These are phyloP conservation scores for Drosophila cracens DNA, from an alignment of 2,888 invertebrate species.

Conservation along the genomic window DNA sequence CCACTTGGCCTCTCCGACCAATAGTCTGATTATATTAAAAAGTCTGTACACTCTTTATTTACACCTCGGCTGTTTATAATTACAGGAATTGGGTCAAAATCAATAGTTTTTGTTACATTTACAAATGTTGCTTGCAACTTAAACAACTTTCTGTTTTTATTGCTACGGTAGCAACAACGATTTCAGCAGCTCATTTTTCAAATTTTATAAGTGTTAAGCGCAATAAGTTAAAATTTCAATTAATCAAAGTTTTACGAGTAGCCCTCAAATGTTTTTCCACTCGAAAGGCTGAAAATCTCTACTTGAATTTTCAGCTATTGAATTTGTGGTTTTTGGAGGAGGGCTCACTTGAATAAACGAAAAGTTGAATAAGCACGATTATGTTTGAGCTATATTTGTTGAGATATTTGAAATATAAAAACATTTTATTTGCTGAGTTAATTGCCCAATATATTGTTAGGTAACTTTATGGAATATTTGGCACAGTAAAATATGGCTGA, in stretches of 20 bases:
- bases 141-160: conserved; percentile 3
- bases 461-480: neutral
- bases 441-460: neutral
- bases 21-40: neutral
- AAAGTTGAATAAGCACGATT: fast-evolving
- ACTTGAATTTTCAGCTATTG: neutral
- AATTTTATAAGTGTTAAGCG: neutral
- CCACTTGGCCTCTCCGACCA: neutral
- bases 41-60: conserved; percentile 9
- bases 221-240: neutral
- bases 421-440: neutral
- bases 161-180: conserved; percentile 24
- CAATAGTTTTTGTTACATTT: conserved; percentile 33
- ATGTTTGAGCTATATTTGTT: neutral
- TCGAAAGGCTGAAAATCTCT: neutral
- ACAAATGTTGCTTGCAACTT: conserved; percentile 26
- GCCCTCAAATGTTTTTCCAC: neutral
- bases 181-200: conserved; percentile 36
- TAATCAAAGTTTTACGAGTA: neutral
- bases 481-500: neutral
- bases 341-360: neutral
- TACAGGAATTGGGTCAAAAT: conserved; percentile 45
- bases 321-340: neutral
- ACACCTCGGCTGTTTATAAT: conserved; percentile 37
- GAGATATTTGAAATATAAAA: neutral